Evolutionary conservation across 2,888 invertebrate genomes (phyloP).

Genomic region (Abrostola triplasia): DNA sequence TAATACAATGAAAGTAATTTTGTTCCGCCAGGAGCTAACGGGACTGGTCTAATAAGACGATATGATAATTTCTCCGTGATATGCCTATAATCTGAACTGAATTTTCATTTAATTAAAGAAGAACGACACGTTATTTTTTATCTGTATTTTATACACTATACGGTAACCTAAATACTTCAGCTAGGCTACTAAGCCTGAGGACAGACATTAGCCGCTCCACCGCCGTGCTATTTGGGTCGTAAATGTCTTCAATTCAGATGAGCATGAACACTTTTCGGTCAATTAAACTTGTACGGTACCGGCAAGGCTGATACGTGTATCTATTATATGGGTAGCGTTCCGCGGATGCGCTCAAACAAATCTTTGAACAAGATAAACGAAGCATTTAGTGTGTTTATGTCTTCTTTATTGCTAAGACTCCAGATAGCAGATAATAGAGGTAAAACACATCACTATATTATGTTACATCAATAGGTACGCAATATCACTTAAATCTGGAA

Average conservation of each 20-base stretch:
- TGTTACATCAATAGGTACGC: no score
- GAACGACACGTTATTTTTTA: no score
- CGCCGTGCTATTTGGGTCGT: slow-evolving; percentile 35
- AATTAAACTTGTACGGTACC: slow-evolving; percentile 55
- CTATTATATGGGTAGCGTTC: slow-evolving; percentile 28
- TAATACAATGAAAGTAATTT: no score
- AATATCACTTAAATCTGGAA: no score
- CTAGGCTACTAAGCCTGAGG: neutral
- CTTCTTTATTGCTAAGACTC: neutral
- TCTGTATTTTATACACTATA: no score
- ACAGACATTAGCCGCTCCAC: slow-evolving; percentile 19
- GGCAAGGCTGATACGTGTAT: slow-evolving; percentile 27
- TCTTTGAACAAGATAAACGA: slow-evolving; percentile 10
- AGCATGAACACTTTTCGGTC: slow-evolving; percentile 52
- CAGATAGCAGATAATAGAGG: neutral
- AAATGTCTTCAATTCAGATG: slow-evolving; percentile 32
- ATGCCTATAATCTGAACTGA: no score
- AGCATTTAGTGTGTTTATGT: slow-evolving; percentile 4
- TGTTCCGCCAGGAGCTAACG: no score
- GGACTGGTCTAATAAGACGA: no score
- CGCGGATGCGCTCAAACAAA: slow-evolving; percentile 2
- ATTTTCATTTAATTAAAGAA: no score
- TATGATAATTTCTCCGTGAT: no score
- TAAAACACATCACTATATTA: no score
- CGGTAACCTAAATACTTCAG: no score